Base-by-base conservation (phyloP, 1,140 invertebrate species). In the Hydropsyche tenuis region DNA sequence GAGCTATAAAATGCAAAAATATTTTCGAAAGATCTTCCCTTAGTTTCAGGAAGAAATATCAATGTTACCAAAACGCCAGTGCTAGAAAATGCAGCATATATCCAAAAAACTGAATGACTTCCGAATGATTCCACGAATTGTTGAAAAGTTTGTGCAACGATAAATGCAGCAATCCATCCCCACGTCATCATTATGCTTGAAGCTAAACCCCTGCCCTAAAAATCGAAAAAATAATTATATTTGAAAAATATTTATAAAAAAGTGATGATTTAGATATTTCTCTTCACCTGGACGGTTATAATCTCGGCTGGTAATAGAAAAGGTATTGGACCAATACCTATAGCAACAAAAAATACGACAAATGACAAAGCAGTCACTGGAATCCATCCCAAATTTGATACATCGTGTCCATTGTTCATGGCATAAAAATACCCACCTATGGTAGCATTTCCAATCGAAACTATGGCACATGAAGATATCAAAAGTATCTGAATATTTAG, bases 281-380 rank as follows among this genome's bases (percentile, higher is more conserved):
- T 4, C 30, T 30, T 73, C 68, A 82, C 82, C 77, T 82, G 81
- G 0, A 78, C 73, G 6, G 81, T 79, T 53, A 82, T 79, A 0
- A 83, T 68, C 48, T 83, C 82, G 0, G 81, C 77, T 0, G 81
- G 11, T 5, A 82, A 77, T 0, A 83, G 64, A 37, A 79, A 82
- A 25, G 80, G 81, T 1, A 82, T 46, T 0, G 81, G 79, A 5
- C 80, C 80, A 0, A 82, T 70, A 18, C 82, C 81, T 14, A 83
- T 76, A 9, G 80, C 80, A 1, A 51, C 79, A 46, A 79, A 64
- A n/a, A 80, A 79, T 5, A 82, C 78, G 0, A 78, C 77, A 0
- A 78, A 12, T 1, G 81, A 80, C 73, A 82, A 77, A 9, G 79
- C 22, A 0, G 76, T 30, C 25, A 83, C 27, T 18, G 75, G 75